Evolutionary conservation across 2,888 invertebrate genomes (phyloP).

Genomic region (Phymatocera aterrima): DNA sequence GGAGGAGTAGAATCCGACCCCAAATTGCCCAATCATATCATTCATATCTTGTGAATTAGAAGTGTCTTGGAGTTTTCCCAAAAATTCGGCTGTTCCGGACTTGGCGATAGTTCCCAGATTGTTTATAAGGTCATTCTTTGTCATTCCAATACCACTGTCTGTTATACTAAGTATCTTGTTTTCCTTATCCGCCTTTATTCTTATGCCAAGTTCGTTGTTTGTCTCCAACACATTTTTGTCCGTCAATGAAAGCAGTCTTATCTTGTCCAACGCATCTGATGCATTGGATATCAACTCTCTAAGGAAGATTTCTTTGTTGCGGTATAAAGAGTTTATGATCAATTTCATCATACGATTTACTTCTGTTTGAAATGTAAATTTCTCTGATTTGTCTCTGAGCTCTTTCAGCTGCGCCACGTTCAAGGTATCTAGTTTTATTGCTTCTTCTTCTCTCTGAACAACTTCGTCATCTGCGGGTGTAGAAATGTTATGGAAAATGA

Average conservation of each 20-base stretch:
- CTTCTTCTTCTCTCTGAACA: slow-evolving; percentile 94
- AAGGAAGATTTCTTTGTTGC: slow-evolving; percentile 99
- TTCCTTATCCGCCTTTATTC: slow-evolving; percentile 91
- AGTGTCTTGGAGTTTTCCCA: slow-evolving; percentile 90
- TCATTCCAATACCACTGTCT: slow-evolving; percentile 99
- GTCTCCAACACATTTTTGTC: slow-evolving; percentile 87
- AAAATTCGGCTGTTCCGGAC: slow-evolving; percentile 97
- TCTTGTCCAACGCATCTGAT: slow-evolving; percentile 99
- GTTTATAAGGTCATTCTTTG: slow-evolving; percentile 92
- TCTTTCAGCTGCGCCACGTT: slow-evolving; percentile 96
- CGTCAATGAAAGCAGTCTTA: slow-evolving; percentile 94
- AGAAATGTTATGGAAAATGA: no score
- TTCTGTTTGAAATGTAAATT: slow-evolving; percentile 96
- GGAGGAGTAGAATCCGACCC: slow-evolving; percentile 99
- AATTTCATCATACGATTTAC: slow-evolving; percentile 99
- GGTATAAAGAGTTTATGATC: slow-evolving; percentile 99
- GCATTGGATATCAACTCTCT: slow-evolving; percentile 99
- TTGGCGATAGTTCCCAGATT: slow-evolving; percentile 99
- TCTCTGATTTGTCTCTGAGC: slow-evolving; percentile 91
- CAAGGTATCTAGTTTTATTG: slow-evolving; percentile 95
- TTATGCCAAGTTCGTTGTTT: slow-evolving; percentile 90
- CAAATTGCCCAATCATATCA: slow-evolving; percentile 99
- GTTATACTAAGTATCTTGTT: slow-evolving; percentile 93
- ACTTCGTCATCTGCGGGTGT: slow-evolving; percentile 88
- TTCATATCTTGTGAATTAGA: slow-evolving; percentile 85